These are phyloP conservation scores for Protophormia terraenovae DNA, from an alignment of 2,888 invertebrate species.

Conservation along the genomic window DNA sequence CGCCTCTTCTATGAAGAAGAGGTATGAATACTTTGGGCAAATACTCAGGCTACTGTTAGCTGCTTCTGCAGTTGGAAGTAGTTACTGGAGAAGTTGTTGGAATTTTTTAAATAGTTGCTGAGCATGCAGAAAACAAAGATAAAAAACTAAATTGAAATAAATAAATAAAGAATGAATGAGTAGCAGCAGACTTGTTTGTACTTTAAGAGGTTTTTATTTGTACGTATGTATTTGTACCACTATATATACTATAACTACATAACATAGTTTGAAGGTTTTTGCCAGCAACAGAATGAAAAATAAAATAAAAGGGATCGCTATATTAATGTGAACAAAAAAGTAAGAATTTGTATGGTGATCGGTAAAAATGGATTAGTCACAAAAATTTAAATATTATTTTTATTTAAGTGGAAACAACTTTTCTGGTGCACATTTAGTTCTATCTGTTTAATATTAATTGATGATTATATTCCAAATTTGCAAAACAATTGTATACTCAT, in stretches of 20 bases:
- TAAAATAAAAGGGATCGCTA: no score
- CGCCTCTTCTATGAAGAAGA: slow-evolving; percentile 6
- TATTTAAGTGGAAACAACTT: no score
- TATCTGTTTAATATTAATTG: no score
- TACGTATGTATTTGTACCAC: not conserved
- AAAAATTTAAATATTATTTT: no score
- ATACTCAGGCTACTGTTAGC: slow-evolving; percentile 13
- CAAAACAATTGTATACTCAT: no score
- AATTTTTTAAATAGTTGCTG: slow-evolving; percentile 23
- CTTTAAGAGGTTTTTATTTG: slow-evolving; percentile 5
- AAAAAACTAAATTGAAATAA: not conserved
- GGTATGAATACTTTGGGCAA: slow-evolving; percentile 34
- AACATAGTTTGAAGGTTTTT: not conserved
- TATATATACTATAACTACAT: not conserved
- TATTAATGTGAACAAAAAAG: no score
- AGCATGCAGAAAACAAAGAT: slow-evolving; percentile 19
- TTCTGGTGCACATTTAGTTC: no score
- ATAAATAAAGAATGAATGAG: slow-evolving; percentile 15
- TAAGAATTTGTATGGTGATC: no score
- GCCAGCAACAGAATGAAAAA: no score
- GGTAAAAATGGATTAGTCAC: no score
- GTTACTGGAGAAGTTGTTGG: not conserved
- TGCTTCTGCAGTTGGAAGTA: slow-evolving; percentile 18
- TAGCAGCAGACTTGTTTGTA: slow-evolving; percentile 11
- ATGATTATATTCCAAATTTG: no score